Percentiles rank a stretch among this genome's conserved stretches.
Conservation (phyloP, 1,140 invertebrate species). For the Ruditapes philippinarum region DNA sequence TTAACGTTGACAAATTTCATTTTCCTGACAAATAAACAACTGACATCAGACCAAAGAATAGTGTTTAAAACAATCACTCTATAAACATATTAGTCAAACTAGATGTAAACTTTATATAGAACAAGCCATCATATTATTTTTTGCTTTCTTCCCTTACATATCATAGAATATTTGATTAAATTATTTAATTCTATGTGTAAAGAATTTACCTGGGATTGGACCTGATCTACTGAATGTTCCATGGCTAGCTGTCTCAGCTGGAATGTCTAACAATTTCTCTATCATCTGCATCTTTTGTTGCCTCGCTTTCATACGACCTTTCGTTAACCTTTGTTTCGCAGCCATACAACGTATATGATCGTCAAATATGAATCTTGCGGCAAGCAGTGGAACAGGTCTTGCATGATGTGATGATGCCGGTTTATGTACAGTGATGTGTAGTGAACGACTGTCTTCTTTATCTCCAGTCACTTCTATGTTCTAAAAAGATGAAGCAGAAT, state of each 20-base stretch:
- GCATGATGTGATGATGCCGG: slow-evolving; percentile 87
- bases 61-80: too few relatives aligned
- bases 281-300: slow-evolving; percentile 94
- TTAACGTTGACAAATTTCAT: too few relatives aligned
- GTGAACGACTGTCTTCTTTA: slow-evolving; percentile 98
- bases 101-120: too few relatives aligned
- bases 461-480: slow-evolving; percentile 93
- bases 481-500: slow-evolving; percentile 85
- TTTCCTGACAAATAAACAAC: too few relatives aligned
- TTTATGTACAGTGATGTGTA: slow-evolving; percentile 97
- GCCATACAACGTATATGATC: slow-evolving; percentile 99
- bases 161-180: too few relatives aligned
- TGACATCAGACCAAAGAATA: too few relatives aligned
- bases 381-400: slow-evolving; percentile 90
- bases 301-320: slow-evolving; percentile 97
- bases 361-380: slow-evolving; percentile 98
- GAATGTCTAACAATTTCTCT: slow-evolving; percentile 95
- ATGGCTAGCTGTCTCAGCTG: slow-evolving; percentile 80
- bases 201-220: slow-evolving; percentile 79
- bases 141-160: too few relatives aligned
- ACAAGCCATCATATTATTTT: too few relatives aligned
- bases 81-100: too few relatives aligned
- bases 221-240: slow-evolving; percentile 69
- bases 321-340: slow-evolving; percentile 92
- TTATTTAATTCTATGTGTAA: too few relatives aligned